Conservation (phyloP, 2,888 invertebrate genomes). For the Lasiommata megera region DNA sequence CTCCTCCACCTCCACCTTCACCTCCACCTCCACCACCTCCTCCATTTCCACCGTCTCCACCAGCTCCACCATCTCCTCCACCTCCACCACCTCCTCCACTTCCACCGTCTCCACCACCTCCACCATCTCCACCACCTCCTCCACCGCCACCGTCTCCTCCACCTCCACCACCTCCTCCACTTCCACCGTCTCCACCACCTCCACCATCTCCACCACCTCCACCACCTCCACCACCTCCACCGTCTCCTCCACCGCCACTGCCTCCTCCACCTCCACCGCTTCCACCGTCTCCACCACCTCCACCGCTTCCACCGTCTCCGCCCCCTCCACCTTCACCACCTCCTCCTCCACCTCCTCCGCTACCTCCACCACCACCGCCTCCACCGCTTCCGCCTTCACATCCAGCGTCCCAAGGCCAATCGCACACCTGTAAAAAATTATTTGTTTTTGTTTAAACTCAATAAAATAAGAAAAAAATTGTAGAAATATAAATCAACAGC, state of each 20-base stretch:
- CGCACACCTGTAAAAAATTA: too few species aligned
- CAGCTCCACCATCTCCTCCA: constrained; percentile 11
- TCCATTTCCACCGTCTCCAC: constrained; percentile 11
- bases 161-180: constrained; percentile 14
- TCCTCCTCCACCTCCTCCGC: not conserved
- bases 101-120: not conserved
- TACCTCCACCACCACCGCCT: constrained; percentile 8
- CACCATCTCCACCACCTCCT: constrained; percentile 6
- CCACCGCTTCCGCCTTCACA: constrained; percentile 6
- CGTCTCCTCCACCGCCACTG: constrained; percentile 5
- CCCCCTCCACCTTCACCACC: not conserved
- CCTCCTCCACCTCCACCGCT: not conserved
- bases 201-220: constrained; percentile 18
- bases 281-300: not conserved
- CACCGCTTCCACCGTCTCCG: not conserved
- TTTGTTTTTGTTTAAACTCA: too few species aligned
- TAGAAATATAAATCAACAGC: too few species aligned
- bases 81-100: not conserved
- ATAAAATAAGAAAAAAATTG: too few species aligned
- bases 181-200: constrained; percentile 21
- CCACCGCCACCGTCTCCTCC: constrained; percentile 5
- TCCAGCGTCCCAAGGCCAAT: not conserved
- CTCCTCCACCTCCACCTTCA: constrained; percentile 8
- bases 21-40: constrained; percentile 13
- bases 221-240: constrained; percentile 3